These are phyloP conservation scores for Trematomus loennbergii DNA, from an alignment of 2,113 vertebrate species.

Conservation along the genomic window DNA sequence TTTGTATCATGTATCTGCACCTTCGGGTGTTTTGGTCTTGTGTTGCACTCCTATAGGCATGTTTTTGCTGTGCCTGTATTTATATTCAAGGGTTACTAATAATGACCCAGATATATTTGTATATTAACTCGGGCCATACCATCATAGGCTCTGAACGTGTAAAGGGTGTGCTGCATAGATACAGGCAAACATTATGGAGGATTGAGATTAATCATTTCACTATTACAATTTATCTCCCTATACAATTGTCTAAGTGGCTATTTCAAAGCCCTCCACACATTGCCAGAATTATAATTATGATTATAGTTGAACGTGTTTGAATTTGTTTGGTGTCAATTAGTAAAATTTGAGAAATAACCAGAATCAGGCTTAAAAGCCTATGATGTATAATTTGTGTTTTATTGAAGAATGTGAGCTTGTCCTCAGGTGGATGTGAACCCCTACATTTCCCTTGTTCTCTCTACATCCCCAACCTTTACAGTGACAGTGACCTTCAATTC, in stretches of 20 bases:
- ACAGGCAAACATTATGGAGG: not conserved
- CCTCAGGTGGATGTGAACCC: not conserved
- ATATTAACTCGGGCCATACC: not conserved
- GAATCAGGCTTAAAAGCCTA: not conserved
- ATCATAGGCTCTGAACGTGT: not conserved
- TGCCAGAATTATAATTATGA: not conserved
- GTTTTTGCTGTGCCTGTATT: conserved; percentile 44
- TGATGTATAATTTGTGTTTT: not conserved
- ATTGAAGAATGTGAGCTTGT: not conserved
- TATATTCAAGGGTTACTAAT: conserved; percentile 7
- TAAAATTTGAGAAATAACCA: not conserved
- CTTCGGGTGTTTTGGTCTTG: conserved; percentile 31
- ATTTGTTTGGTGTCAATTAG: not conserved
- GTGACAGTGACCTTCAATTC: not conserved
- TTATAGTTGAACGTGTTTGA: not conserved
- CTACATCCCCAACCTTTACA: no score
- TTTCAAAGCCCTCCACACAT: not conserved
- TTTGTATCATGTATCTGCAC: conserved; percentile 35
- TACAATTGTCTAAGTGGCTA: not conserved
- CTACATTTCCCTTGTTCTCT: not conserved
- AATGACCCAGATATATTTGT: not conserved
- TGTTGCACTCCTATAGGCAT: conserved; percentile 47
- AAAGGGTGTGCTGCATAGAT: not conserved
- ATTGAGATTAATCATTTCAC: not conserved
- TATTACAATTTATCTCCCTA: not conserved